Evolutionary conservation across 2,113 vertebrate genomes (phyloP).

Genomic region (Hiodon alosoides): DNA sequence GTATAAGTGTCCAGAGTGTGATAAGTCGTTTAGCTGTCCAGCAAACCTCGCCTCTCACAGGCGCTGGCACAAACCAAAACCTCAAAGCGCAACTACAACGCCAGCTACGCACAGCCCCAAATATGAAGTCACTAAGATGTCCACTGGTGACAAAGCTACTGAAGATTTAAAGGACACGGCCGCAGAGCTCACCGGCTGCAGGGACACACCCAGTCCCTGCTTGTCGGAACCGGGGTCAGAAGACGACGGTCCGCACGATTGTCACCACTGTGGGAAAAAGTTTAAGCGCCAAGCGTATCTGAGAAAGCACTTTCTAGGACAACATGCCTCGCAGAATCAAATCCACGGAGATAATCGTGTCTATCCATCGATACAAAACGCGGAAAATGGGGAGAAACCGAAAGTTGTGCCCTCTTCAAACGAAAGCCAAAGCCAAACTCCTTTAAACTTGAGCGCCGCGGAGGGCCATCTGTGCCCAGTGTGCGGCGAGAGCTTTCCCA

Average conservation of each 20-base stretch:
- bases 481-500: slow-evolving; percentile 80
- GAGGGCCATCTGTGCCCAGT: slow-evolving; percentile 76
- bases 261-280: slow-evolving; percentile 74
- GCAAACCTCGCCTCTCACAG: slow-evolving; percentile 91
- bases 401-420: slow-evolving; percentile 28
- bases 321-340: slow-evolving; percentile 54
- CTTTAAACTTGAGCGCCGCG: slow-evolving; percentile 56
- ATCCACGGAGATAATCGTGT: slow-evolving; percentile 37
- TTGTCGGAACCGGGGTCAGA: slow-evolving; percentile 75
- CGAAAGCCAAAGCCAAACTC: slow-evolving; percentile 48
- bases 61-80: slow-evolving; percentile 88
- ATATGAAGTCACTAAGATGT: slow-evolving; percentile 38
- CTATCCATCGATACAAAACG: slow-evolving; percentile 9
- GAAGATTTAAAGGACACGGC: slow-evolving; percentile 42
- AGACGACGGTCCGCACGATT: slow-evolving; percentile 73
- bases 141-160: slow-evolving; percentile 31
- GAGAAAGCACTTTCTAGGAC: slow-evolving; percentile 76
- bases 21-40: slow-evolving; percentile 89
- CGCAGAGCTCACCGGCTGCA: slow-evolving; percentile 57
- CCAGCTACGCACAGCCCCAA: slow-evolving; percentile 39
- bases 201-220: slow-evolving; percentile 77
- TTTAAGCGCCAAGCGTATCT: slow-evolving; percentile 84
- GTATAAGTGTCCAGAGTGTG: slow-evolving; percentile 88
- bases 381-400: slow-evolving; percentile 39
- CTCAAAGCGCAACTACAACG: slow-evolving; percentile 32